These are phyloP conservation scores for Agrenia bidenticulata DNA, from an alignment of 2,888 invertebrate species.

Conservation along the genomic window DNA sequence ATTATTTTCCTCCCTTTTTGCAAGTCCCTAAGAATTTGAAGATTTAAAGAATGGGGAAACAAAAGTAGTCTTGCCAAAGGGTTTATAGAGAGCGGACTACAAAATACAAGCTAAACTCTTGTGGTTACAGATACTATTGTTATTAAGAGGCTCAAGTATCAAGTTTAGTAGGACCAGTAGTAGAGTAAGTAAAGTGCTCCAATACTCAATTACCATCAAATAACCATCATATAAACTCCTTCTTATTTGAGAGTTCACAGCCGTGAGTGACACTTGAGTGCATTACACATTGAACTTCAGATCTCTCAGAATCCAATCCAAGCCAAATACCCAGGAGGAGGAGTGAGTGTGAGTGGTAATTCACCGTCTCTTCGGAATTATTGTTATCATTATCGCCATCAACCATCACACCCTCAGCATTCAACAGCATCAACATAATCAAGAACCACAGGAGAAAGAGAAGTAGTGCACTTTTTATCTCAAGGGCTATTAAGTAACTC, in stretches of 20 bases:
- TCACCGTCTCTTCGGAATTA: not conserved
- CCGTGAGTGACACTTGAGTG: constrained; percentile 45
- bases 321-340: not conserved
- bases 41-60: no score
- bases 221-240: constrained; percentile 37
- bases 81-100: no score
- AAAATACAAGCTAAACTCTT: not conserved
- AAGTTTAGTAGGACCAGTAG: constrained; percentile 5
- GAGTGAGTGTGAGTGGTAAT: not conserved
- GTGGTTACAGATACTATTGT: constrained; percentile 3
- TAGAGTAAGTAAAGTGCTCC: constrained; percentile 31
- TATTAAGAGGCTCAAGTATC: constrained; percentile 3
- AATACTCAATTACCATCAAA: constrained; percentile 49
- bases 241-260: constrained; percentile 14
- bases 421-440: constrained; percentile 19
- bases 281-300: constrained; percentile 18
- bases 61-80: no score
- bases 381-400: constrained; percentile 20
- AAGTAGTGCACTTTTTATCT: constrained; percentile 16
- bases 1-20: no score
- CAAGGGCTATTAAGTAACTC: not conserved
- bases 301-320: constrained; percentile 12
- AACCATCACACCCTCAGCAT: constrained; percentile 7
- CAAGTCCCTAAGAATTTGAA: no score
- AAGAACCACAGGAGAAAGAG: constrained; percentile 10